These are phyloP conservation scores for Xiphophorus hellerii DNA, from an alignment of 2,113 vertebrate genomes.

Conservation along the genomic window DNA sequence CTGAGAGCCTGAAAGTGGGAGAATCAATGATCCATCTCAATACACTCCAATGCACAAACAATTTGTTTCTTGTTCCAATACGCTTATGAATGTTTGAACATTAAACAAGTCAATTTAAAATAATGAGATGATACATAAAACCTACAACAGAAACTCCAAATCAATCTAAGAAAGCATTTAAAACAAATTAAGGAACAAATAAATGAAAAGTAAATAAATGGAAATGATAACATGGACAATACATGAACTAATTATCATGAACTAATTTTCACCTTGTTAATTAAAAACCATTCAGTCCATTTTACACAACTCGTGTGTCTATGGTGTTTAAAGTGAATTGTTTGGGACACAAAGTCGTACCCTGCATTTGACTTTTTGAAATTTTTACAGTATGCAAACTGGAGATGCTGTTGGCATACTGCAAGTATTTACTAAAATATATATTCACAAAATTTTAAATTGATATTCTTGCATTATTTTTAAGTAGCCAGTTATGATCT, in stretches of 20 bases:
- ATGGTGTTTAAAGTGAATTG: not conserved
- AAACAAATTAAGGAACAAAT: not conserved
- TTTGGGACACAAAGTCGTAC: not conserved
- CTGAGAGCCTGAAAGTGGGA: slow-evolving; percentile 36
- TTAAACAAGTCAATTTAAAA: not conserved
- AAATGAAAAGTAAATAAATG: not conserved
- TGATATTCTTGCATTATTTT: not conserved
- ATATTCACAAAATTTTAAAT: not conserved
- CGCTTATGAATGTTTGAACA: not conserved
- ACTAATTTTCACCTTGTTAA: not conserved
- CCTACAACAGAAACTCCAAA: not conserved
- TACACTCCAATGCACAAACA: not conserved
- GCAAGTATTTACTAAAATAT: not conserved
- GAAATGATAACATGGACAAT: not conserved
- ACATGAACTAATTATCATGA: no score
- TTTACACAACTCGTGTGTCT: not conserved
- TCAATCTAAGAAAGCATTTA: not conserved
- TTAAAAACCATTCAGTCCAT: not conserved
- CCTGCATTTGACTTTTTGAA: not conserved
- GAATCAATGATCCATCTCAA: slow-evolving; percentile 34
- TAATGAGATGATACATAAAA: not conserved
- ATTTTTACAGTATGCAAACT: no score
- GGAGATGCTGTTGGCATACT: no score
- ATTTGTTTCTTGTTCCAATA: not conserved
- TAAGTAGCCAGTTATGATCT: not conserved